Conservation (phyloP, 1,140 invertebrate species). For the Zophobas morio region DNA sequence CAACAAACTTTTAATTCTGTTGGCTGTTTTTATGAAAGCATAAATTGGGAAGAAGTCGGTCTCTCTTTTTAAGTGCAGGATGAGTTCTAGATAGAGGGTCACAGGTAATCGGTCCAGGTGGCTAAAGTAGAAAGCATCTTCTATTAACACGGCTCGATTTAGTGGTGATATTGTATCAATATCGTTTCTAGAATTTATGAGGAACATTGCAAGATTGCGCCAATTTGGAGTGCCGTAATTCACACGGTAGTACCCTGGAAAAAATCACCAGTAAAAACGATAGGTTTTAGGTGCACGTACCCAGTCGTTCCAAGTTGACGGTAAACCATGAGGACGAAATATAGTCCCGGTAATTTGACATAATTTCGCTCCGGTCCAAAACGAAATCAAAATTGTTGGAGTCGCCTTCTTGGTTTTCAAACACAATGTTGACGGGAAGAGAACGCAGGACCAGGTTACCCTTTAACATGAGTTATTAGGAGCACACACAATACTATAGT, state of each 20-base stretch:
- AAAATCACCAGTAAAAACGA: too few relatives aligned
- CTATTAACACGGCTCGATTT: neutral
- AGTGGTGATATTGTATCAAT: conserved; percentile 10
- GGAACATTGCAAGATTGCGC: neutral
- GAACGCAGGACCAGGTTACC: too few relatives aligned
- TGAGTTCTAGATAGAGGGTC: conserved; percentile 10
- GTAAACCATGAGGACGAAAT: too few relatives aligned
- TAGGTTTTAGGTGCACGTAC: too few relatives aligned
- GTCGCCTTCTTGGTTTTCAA: too few relatives aligned
- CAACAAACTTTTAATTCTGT: neutral
- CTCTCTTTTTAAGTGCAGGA: neutral
- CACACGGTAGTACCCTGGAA: neutral
- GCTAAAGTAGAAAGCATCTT: conserved; percentile 11
- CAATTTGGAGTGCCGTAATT: neutral
- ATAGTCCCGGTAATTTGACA: too few relatives aligned
- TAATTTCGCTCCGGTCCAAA: too few relatives aligned
- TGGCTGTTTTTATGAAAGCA: conserved; percentile 1
- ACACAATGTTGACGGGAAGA: too few relatives aligned
- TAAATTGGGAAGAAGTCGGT: conserved; percentile 6
- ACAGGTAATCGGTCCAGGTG: neutral
- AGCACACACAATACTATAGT: too few relatives aligned
- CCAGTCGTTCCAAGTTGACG: too few relatives aligned
- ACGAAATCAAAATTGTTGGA: too few relatives aligned
- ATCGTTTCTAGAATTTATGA: neutral
- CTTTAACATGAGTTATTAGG: too few relatives aligned